A percentile compares a stretch with the other conserved stretches of the same genome.
These are phyloP conservation scores for Ormyrus labotus DNA, from an alignment of 2,888 invertebrate genomes.

Conservation along the genomic window DNA sequence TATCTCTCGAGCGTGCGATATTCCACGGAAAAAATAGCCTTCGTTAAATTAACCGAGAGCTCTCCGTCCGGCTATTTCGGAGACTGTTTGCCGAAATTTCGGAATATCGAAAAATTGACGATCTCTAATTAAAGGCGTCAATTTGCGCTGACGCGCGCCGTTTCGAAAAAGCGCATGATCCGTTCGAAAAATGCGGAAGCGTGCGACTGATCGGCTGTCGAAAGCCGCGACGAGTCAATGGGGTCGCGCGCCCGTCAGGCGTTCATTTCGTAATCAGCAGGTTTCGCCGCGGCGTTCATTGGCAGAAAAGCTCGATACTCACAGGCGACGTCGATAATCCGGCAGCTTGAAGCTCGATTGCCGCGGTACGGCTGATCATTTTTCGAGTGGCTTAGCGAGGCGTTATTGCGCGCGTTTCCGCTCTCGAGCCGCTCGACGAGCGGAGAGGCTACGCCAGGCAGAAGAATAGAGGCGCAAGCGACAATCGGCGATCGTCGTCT, in stretches of 20 bases:
- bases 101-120: neutral
- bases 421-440: slow-evolving; percentile 15
- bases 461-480: slow-evolving; percentile 59
- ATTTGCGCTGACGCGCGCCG: neutral
- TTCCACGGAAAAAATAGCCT: slow-evolving; percentile 20
- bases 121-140: neutral
- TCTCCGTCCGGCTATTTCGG: neutral
- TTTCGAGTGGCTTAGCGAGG: slow-evolving; percentile 58
- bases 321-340: slow-evolving; percentile 63
- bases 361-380: slow-evolving; percentile 7
- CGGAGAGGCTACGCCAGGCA: neutral
- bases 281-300: slow-evolving; percentile 67
- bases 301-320: slow-evolving; percentile 72
- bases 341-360: slow-evolving; percentile 67
- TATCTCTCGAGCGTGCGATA: neutral
- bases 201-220: slow-evolving; percentile 57
- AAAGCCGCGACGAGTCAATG: slow-evolving; percentile 58
- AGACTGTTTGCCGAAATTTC: neutral
- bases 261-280: slow-evolving; percentile 74
- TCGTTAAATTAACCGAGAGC: slow-evolving; percentile 20
- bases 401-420: slow-evolving; percentile 51
- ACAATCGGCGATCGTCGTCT: slow-evolving; percentile 68
- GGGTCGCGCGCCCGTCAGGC: slow-evolving; percentile 60
- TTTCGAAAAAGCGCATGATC: neutral
- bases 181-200: slow-evolving; percentile 7